These are phyloP conservation scores for Melikaiella ostensackeni DNA, from an alignment of 2,888 invertebrate genomes.

Conservation along the genomic window DNA sequence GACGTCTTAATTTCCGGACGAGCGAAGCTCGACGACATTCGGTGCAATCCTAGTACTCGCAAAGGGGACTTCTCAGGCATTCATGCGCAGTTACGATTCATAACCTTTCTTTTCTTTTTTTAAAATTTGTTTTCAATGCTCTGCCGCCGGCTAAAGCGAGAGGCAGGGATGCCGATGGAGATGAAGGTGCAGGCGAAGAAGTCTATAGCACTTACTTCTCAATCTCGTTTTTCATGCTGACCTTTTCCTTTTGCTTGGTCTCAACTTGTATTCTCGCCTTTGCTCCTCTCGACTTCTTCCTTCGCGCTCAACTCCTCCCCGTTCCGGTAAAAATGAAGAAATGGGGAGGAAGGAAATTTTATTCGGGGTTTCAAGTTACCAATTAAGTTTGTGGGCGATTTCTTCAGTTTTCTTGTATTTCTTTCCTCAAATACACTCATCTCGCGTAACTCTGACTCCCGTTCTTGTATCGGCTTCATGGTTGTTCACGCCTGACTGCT, in stretches of 20 bases:
- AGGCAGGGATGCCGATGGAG: constrained; percentile 19
- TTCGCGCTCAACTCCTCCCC: constrained; percentile 39
- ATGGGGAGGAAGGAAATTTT: constrained; percentile 28
- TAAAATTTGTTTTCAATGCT: not conserved
- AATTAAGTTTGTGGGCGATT: not conserved
- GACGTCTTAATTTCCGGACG: constrained; percentile 16
- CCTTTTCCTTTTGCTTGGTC: constrained; percentile 35
- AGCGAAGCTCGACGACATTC: constrained; percentile 12
- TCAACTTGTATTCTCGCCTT: constrained; percentile 38
- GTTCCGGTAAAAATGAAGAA: constrained; percentile 33
- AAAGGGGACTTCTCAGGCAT: constrained; percentile 61
- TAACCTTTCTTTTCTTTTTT: constrained; percentile 59
- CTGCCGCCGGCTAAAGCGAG: not conserved
- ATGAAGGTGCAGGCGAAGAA: constrained; percentile 23
- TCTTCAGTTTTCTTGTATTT: too few relatives aligned
- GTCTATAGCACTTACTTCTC: constrained; percentile 4
- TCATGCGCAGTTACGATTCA: constrained; percentile 72
- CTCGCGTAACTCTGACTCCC: too few relatives aligned
- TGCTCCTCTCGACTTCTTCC: constrained; percentile 48
- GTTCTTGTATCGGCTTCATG: too few relatives aligned
- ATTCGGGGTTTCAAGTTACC: not conserved
- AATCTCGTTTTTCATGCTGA: constrained; percentile 38
- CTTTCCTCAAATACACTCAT: not conserved
- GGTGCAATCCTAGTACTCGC: not conserved
- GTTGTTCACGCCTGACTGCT: too few relatives aligned